Conservation (phyloP, 2,797 vertebrate genomes). For the Craterocephalus amniculus region DNA sequence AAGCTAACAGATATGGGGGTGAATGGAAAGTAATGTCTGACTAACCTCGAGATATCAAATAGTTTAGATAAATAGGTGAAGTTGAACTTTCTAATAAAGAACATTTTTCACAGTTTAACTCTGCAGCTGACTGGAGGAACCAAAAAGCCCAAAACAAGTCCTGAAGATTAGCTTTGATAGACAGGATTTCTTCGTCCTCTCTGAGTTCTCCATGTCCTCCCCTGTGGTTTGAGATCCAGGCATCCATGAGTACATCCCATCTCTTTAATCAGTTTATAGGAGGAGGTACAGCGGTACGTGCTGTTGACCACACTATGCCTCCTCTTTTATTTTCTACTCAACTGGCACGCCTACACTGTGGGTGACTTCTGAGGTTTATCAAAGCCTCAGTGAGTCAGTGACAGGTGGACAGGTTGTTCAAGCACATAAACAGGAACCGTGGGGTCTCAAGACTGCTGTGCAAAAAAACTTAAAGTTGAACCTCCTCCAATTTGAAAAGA, state of each 20-base stretch:
- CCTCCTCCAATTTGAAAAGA: conserved; percentile 3
- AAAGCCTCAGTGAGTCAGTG: conserved; percentile 45
- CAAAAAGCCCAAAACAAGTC: conserved; percentile 7
- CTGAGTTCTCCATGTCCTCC: conserved; percentile 67
- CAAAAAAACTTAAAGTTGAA: conserved; percentile 26
- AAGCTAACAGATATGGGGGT: not conserved
- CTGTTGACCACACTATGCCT: conserved; percentile 65
- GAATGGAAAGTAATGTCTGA: not conserved
- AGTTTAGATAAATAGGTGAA: too few relatives aligned
- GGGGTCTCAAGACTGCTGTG: not conserved
- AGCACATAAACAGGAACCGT: conserved; percentile 11
- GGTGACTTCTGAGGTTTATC: conserved; percentile 57
- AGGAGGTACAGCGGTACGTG: conserved; percentile 68
- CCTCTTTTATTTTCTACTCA: conserved; percentile 82
- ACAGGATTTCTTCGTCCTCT: conserved; percentile 15
- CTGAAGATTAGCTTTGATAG: conserved; percentile 20
- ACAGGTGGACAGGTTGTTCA: conserved; percentile 72
- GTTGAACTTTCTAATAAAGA: too few relatives aligned
- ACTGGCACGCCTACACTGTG: conserved; percentile 64
- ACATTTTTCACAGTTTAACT: not conserved
- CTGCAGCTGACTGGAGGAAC: conserved; percentile 4
- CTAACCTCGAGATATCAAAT: not conserved
- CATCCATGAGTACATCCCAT: conserved; percentile 70
- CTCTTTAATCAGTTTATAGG: conserved; percentile 81
- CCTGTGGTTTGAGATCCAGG: conserved; percentile 67